Evolutionary conservation across 2,888 invertebrate genomes (phyloP).

Genomic region (Ormyrus nitidulus): DNA sequence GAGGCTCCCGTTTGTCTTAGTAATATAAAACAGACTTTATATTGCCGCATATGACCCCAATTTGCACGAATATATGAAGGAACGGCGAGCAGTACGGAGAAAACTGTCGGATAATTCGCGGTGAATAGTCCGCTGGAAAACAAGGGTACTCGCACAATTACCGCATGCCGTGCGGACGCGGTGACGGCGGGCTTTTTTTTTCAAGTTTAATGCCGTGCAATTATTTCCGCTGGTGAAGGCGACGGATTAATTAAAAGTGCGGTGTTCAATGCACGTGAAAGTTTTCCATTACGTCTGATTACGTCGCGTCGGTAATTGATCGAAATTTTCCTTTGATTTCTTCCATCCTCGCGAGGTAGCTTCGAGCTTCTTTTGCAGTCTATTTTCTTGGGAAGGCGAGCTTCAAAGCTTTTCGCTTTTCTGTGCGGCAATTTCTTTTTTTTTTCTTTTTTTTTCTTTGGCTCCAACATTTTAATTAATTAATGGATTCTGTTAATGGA

Average conservation of each 20-base stretch:
- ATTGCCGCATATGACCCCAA: not conserved
- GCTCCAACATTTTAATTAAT: too few relatives aligned
- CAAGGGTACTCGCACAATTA: not conserved
- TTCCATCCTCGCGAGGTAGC: too few relatives aligned
- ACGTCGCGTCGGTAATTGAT: not conserved
- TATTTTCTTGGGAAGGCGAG: too few relatives aligned
- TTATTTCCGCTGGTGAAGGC: not conserved
- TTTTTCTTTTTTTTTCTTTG: too few relatives aligned
- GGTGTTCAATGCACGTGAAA: not conserved
- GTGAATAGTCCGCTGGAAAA: not conserved
- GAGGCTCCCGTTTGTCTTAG: too few relatives aligned
- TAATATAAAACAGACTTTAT: too few relatives aligned
- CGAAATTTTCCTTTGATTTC: not conserved
- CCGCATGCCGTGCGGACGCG: not conserved
- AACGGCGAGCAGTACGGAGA: not conserved
- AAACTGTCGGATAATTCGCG: conserved; percentile 1
- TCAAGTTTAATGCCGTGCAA: not conserved
- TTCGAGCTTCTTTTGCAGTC: too few relatives aligned
- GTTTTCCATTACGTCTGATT: conserved; percentile 28
- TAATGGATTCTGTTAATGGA: too few relatives aligned
- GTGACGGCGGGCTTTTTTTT: not conserved
- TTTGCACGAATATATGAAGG: not conserved
- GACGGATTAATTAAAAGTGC: conserved; percentile 14
- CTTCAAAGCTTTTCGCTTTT: too few relatives aligned
- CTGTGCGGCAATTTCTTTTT: too few relatives aligned